These are phyloP conservation scores for Sceloporus tristichus DNA, from an alignment of 2,113 vertebrate genomes.

Conservation along the genomic window DNA sequence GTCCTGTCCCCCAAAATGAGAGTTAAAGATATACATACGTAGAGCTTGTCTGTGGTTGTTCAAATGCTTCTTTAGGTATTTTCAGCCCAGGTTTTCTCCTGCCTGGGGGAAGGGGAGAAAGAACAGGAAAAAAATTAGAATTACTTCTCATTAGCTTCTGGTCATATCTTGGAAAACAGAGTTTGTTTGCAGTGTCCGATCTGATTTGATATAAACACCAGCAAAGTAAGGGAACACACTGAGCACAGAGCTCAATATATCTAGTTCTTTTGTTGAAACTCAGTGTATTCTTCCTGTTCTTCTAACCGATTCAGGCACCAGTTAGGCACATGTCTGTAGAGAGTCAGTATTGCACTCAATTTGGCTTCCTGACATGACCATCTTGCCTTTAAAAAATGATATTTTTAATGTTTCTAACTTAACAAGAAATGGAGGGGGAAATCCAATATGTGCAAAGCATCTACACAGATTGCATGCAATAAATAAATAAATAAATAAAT, in stretches of 20 bases:
- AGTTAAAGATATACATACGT: slow-evolving; percentile 88
- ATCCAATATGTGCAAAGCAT: too few species aligned
- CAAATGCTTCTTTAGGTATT: slow-evolving; percentile 92
- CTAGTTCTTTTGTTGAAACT: slow-evolving; percentile 61
- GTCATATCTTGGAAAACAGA: slow-evolving; percentile 44
- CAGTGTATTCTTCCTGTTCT: slow-evolving; percentile 45
- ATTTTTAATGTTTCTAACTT: background rate
- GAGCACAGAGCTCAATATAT: slow-evolving; percentile 62
- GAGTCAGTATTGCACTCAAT: background rate
- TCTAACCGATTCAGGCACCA: slow-evolving; percentile 39
- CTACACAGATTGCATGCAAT: background rate
- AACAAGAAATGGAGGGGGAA: background rate
- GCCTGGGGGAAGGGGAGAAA: slow-evolving; percentile 72
- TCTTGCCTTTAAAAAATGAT: background rate
- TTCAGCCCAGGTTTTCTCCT: slow-evolving; percentile 89
- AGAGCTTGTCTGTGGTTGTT: slow-evolving; percentile 88
- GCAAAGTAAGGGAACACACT: slow-evolving; percentile 34
- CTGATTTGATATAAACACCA: slow-evolving; percentile 45
- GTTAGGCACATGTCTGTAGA: slow-evolving; percentile 27
- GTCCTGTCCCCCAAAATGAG: background rate
- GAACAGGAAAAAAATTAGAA: slow-evolving; percentile 13
- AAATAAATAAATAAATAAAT: background rate
- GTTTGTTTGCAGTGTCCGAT: slow-evolving; percentile 44
- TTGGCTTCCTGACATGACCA: background rate
- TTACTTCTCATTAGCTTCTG: background rate